phyloP scores from a whole-genome alignment of 2,113 vertebrate species.

The Isurus oxyrinchus region DNA sequence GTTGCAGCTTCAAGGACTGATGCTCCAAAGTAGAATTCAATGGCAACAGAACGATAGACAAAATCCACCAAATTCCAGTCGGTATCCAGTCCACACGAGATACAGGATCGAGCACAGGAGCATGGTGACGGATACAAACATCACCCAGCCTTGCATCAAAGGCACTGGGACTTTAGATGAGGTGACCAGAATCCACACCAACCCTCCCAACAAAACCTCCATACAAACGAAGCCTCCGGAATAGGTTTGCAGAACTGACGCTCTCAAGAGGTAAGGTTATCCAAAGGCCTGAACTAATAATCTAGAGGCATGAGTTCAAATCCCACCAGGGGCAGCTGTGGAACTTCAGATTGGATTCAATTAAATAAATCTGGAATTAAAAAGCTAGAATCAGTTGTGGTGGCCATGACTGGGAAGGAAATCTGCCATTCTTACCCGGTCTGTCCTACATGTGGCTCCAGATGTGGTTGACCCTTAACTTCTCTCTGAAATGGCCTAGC shows the following conservation, averaged over 20 bases:
- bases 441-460: too few relatives aligned
- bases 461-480: too few relatives aligned
- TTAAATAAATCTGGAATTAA: too few relatives aligned
- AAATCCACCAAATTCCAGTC: slow-evolving; percentile 92
- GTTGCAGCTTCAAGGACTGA: slow-evolving; percentile 82
- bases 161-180: slow-evolving; percentile 79
- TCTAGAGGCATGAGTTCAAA: too few relatives aligned
- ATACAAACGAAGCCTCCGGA: slow-evolving; percentile 80
- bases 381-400: too few relatives aligned
- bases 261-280: slow-evolving; percentile 74
- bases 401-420: too few relatives aligned
- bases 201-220: slow-evolving; percentile 79
- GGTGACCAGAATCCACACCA: slow-evolving; percentile 93
- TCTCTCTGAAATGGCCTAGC: too few relatives aligned
- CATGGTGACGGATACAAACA: slow-evolving; percentile 81
- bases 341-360: too few relatives aligned
- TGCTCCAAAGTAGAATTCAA: slow-evolving; percentile 89
- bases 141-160: slow-evolving; percentile 91
- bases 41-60: slow-evolving; percentile 74
- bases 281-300: neutral
- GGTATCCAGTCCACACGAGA: slow-evolving; percentile 66
- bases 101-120: slow-evolving; percentile 76
- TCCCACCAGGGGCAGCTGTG: too few relatives aligned
- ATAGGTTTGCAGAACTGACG: slow-evolving; percentile 78
- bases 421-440: too few relatives aligned